These are phyloP conservation scores for Ceratothoa steindachneri DNA, from an alignment of 2,888 invertebrate species.

Conservation along the genomic window DNA sequence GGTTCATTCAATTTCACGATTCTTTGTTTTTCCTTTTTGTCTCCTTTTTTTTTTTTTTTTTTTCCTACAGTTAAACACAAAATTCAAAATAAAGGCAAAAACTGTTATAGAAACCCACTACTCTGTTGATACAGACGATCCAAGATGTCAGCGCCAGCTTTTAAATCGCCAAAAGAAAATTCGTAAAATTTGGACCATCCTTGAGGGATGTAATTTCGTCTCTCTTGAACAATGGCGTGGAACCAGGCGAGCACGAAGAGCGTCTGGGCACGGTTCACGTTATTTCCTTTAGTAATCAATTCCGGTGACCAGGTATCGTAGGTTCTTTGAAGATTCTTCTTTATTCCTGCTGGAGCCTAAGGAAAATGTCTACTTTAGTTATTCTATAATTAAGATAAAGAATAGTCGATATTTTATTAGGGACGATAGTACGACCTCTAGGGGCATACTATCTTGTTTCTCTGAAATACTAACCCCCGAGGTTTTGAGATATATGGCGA, in stretches of 20 bases:
- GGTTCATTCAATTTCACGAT: no score
- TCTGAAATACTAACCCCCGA: no score
- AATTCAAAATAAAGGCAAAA: no score
- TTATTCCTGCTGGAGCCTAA: conserved; percentile 74
- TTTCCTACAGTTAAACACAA: no score
- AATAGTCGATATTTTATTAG: not conserved
- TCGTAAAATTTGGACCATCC: conserved; percentile 88
- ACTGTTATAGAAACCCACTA: no score
- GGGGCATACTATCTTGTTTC: no score
- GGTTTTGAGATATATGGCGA: no score
- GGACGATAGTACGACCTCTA: not conserved
- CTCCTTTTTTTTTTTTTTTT: no score
- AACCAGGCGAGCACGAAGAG: conserved; percentile 77
- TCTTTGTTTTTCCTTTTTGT: no score
- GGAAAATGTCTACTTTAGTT: not conserved
- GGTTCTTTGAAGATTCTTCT: conserved; percentile 71
- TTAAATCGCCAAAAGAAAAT: conserved; percentile 75
- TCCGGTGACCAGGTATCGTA: conserved; percentile 66
- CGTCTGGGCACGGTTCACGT: conserved; percentile 54
- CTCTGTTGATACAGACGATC: conserved; percentile 55
- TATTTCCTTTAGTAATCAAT: conserved; percentile 51
- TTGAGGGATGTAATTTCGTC: conserved; percentile 86
- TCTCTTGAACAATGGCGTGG: conserved; percentile 81
- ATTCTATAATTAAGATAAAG: not conserved
- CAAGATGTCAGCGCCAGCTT: conserved; percentile 67